Evolutionary conservation across 2,113 vertebrate genomes (phyloP).

Genomic region (Orientallactaga bullata): DNA sequence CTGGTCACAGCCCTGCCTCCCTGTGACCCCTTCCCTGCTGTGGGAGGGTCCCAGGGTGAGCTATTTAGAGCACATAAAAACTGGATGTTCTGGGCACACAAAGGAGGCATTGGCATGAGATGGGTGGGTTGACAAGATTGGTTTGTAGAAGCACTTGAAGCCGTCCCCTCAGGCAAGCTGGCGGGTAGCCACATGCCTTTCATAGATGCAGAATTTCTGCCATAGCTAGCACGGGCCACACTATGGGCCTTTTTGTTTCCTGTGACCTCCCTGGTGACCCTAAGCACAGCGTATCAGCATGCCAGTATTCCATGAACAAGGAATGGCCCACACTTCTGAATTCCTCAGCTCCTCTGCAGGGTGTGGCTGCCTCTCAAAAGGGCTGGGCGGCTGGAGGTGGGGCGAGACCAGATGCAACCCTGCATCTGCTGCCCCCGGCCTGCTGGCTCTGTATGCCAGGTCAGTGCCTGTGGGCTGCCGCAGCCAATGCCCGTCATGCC

Average conservation of each 20-base stretch:
- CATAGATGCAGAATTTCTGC: slow-evolving; percentile 89
- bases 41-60: slow-evolving; percentile 78
- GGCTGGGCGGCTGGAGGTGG: rapidly evolving
- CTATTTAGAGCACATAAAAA: slow-evolving; percentile 82
- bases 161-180: slow-evolving; percentile 78
- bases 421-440: not conserved
- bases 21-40: slow-evolving; percentile 34
- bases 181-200: slow-evolving; percentile 87
- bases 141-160: slow-evolving; percentile 71
- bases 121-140: slow-evolving; percentile 85
- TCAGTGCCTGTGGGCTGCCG: not conserved
- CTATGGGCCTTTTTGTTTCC: slow-evolving; percentile 87
- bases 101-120: slow-evolving; percentile 81
- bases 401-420: rapidly evolving
- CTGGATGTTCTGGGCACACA: slow-evolving; percentile 85
- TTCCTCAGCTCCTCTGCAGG: slow-evolving; percentile 80
- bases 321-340: slow-evolving; percentile 84
- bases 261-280: slow-evolving; percentile 75
- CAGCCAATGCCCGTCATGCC: not conserved
- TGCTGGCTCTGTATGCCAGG: not conserved
- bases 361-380: not conserved
- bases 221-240: slow-evolving; percentile 85
- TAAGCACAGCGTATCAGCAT: slow-evolving; percentile 65
- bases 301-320: slow-evolving; percentile 82
- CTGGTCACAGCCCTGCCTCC: not conserved